Evolutionary conservation across 2,113 vertebrate genomes (phyloP), one percentile per base, ranked within the genome.

Genomic region (Triplophysa rosa): DNA sequence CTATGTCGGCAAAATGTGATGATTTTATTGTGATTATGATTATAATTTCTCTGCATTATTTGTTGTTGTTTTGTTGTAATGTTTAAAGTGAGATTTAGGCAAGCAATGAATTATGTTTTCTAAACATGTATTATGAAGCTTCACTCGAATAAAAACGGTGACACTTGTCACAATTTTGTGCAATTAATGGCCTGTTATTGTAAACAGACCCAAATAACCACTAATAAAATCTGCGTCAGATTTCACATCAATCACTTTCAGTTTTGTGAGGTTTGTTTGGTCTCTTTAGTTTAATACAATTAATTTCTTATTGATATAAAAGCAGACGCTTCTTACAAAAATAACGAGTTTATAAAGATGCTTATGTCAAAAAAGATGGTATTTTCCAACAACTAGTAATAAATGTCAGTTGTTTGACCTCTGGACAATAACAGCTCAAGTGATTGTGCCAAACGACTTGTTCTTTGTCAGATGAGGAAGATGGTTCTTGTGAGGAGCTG

Each of bases 81-180:
- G 10, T 47, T 29, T 3, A 29, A 29, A 29, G 26, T 29, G 26
- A 29, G 26, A 29, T 29, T 29, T 29, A 2, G 26, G 26, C 26
- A 24, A 24, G 24, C 24, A 24, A 29, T 29, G 26, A 29, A 29
- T 29, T 29, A 3, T 1, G 2, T 29, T 29, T 29, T 29, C 26
- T 29, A 29, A 29, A 29, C 26, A 29, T 29, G 26, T 29, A 29
- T 29, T 29, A n/a, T n/a, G n/a, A 29, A 29, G 26, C 26, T 29
- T 3, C 2, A 29, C 45, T 47, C 45, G 45, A 2, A 12, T 47
- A 54, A 17, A 54, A 54, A 54, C 16, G 49, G 6, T 54, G 79
- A 84, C 23, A 52, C 71, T 62, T 54, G 83, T 82, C 61, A 65
- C 24, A 29, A 33, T 37, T 26, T 17, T 13, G 33, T 42, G 54